Conservation (phyloP, 2,888 invertebrate species). For the Apodemia mormo region DNA sequence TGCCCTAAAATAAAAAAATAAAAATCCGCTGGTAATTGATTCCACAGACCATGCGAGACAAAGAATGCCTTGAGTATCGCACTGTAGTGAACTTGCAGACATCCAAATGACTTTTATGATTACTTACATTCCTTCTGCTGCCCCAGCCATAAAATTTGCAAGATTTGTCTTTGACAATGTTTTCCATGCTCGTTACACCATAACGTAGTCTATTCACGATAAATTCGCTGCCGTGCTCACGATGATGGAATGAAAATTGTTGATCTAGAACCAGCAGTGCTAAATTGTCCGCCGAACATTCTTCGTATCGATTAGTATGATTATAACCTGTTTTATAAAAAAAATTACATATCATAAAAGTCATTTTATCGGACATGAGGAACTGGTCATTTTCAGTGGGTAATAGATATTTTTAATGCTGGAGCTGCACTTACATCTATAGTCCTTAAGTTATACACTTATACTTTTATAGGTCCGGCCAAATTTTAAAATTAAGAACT, state of each 20-base stretch:
- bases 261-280: slow-evolving; percentile 56
- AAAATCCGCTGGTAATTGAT: too few species aligned
- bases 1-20: too few species aligned
- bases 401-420: too few species aligned
- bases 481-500: too few species aligned
- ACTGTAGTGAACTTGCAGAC: too few species aligned
- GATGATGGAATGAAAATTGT: slow-evolving; percentile 55
- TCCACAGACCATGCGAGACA: too few species aligned
- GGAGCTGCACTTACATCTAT: too few species aligned
- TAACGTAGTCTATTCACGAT: slow-evolving; percentile 62
- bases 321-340: slow-evolving; percentile 53
- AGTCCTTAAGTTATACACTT: too few species aligned
- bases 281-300: slow-evolving; percentile 57
- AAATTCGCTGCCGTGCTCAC: slow-evolving; percentile 51
- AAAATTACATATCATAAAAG: neutral
- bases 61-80: too few species aligned
- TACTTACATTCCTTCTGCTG: slow-evolving; percentile 66
- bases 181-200: slow-evolving; percentile 41
- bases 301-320: slow-evolving; percentile 49
- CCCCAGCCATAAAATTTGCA: slow-evolving; percentile 67
- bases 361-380: too few species aligned
- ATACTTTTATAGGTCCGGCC: too few species aligned
- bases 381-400: too few species aligned
- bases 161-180: slow-evolving; percentile 35
- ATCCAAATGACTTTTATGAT: neutral